These are phyloP conservation scores for Lacerta bilineata DNA, from an alignment of 2,797 vertebrate genomes.

Conservation along the genomic window DNA sequence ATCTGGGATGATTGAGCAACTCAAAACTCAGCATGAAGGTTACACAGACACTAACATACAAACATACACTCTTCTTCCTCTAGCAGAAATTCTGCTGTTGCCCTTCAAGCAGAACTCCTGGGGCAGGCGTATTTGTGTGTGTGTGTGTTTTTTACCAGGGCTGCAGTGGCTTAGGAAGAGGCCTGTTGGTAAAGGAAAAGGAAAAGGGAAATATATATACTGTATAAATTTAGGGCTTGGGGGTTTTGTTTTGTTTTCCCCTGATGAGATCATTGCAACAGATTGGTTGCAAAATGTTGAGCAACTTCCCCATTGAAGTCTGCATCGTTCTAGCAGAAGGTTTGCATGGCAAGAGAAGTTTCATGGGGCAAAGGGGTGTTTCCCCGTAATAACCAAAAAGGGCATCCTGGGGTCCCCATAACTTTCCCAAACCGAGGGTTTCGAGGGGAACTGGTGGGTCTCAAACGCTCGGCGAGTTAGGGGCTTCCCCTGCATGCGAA, in stretches of 20 bases:
- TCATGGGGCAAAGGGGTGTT: too few relatives aligned
- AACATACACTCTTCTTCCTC: background rate
- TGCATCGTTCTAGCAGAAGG: background rate
- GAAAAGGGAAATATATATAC: background rate
- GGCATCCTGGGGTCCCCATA: too few relatives aligned
- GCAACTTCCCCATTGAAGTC: background rate
- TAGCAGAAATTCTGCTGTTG: background rate
- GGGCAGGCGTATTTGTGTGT: too few relatives aligned
- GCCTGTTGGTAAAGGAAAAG: background rate
- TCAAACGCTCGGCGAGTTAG: too few relatives aligned
- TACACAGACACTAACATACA: too few relatives aligned
- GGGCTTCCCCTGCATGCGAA: too few relatives aligned
- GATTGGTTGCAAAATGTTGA: background rate
- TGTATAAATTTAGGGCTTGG: background rate
- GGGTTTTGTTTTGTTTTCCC: background rate
- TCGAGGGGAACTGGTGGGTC: too few relatives aligned
- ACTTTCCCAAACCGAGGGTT: too few relatives aligned
- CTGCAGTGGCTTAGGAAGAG: background rate
- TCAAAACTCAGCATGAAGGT: background rate
- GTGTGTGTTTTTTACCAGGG: background rate
- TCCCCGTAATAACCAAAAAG: too few relatives aligned
- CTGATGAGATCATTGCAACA: background rate
- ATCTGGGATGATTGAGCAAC: background rate
- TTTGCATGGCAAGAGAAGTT: too few relatives aligned
- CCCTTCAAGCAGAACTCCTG: background rate